Evolutionary conservation across 2,797 vertebrate genomes (phyloP), one percentile per base, ranked within the genome.

Genomic region (Halcyon smyrnensis): DNA sequence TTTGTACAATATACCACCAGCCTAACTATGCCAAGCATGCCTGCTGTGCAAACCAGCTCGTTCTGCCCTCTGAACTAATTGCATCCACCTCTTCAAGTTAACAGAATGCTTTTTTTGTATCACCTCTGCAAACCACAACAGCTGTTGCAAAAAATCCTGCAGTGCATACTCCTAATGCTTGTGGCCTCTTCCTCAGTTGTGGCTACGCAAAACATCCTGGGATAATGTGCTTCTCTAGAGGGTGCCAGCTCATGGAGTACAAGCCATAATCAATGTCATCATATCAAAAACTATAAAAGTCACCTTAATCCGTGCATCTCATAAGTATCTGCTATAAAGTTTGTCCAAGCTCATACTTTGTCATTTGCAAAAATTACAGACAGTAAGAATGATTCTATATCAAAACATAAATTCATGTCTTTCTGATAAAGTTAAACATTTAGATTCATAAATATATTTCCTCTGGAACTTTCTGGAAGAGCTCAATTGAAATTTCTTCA

Each of bases 91-190:
- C 90, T 95, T 83, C 87, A 97, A 93, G 87, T 90, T 92, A 95
- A 95, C 19, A 17, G 57, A 91, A 45, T 82, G 64, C 67, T 80
- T 97, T 54, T 94, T 77, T 51, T 86, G 41, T 46, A 95, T 48
- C 75, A 56, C 87, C 77, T 89, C 27, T 94, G 97, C 95, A 96
- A 97, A 97, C 32, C 63, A 74, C 82, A 93, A 93, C 96, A 97
- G 96, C 94, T 98, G 95, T 65, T 97, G 53, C 64, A 97, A 68
- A 41, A 96, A 96, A 94, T 36, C 82, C 84, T 90, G 67, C n/a
- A 84, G 90, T 59, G 87, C 56, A 79, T 25, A 87, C 15, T 39
- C 24, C 21, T 51, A 92, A 46, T 20, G 16, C n/a, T 74, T 92
- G 62, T 25, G 39, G 82, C 56, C 76, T 95, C 75, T 71, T 60